Evolutionary conservation across 2,888 invertebrate genomes (phyloP).

Genomic region (Limenitis camilla): DNA sequence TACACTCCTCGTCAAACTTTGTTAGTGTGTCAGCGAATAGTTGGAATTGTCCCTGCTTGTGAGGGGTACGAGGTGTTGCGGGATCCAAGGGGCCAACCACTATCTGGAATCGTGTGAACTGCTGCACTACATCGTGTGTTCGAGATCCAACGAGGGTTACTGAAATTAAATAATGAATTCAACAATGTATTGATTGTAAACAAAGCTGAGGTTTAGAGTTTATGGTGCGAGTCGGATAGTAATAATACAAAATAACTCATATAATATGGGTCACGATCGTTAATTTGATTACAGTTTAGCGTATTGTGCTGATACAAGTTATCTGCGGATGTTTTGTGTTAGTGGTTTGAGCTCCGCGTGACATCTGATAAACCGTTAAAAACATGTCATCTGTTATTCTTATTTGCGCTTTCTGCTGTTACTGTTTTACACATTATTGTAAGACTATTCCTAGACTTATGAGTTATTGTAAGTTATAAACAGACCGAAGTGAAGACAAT

Average conservation of each 20-base stretch:
- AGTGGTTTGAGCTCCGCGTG: background rate
- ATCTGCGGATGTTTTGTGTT: constrained; percentile 2
- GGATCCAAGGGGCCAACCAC: constrained; percentile 79
- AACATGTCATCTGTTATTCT: background rate
- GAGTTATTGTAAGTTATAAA: no score
- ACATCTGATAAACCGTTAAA: background rate
- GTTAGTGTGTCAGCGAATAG: constrained; percentile 75
- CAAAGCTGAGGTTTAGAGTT: no score
- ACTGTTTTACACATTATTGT: background rate
- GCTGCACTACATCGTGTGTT: constrained; percentile 78
- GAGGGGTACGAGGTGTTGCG: constrained; percentile 43
- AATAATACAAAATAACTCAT: background rate
- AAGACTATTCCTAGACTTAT: no score
- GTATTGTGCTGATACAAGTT: background rate
- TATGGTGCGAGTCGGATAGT: no score
- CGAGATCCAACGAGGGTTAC: constrained; percentile 81
- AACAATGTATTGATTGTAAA: no score
- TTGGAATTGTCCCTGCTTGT: constrained; percentile 64
- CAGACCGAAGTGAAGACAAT: no score
- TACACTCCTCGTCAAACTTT: constrained; percentile 86
- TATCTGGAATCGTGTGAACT: constrained; percentile 87
- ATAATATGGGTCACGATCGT: background rate
- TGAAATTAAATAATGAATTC: constrained; percentile 32
- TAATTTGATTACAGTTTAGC: background rate
- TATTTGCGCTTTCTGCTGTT: background rate